These are phyloP conservation scores for Aplochiton taeniatus DNA, from an alignment of 2,797 vertebrate species.

Conservation along the genomic window DNA sequence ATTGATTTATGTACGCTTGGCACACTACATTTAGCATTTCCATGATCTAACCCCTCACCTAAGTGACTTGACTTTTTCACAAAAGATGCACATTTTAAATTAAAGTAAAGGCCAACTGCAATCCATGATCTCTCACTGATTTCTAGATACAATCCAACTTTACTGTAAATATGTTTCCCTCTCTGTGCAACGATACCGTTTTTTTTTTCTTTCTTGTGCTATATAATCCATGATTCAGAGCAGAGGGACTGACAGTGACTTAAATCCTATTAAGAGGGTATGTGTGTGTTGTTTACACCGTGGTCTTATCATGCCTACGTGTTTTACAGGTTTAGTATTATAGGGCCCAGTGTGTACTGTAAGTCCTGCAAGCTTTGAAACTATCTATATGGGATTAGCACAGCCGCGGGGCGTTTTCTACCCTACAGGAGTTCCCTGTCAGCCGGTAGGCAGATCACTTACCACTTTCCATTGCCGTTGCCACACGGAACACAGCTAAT, in stretches of 20 bases:
- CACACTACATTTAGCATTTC: too few relatives aligned
- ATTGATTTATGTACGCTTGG: too few relatives aligned
- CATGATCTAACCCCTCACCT: conserved; percentile 4
- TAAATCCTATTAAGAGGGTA: background rate
- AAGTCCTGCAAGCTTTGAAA: conserved; percentile 22
- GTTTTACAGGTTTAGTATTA: background rate
- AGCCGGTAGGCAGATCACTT: conserved; percentile 19
- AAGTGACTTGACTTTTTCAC: too few relatives aligned
- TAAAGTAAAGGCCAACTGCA: background rate
- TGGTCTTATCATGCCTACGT: background rate
- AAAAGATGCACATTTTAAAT: too few relatives aligned
- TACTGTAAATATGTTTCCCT: background rate
- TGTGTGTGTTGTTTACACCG: background rate
- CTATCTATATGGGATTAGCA: conserved; percentile 46
- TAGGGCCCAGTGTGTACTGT: background rate
- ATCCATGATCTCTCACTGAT: background rate
- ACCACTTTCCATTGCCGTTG: conserved; percentile 32
- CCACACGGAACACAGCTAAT: conserved; percentile 54
- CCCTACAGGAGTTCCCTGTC: conserved; percentile 29
- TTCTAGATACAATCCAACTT: background rate
- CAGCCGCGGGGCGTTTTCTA: conserved; percentile 40
- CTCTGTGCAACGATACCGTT: too few relatives aligned
- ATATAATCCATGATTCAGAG: background rate
- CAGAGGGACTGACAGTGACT: background rate
- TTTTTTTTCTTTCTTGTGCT: too few relatives aligned